Evolutionary conservation across 2,113 vertebrate genomes (phyloP).

Genomic region (Acanthisitta chloris): DNA sequence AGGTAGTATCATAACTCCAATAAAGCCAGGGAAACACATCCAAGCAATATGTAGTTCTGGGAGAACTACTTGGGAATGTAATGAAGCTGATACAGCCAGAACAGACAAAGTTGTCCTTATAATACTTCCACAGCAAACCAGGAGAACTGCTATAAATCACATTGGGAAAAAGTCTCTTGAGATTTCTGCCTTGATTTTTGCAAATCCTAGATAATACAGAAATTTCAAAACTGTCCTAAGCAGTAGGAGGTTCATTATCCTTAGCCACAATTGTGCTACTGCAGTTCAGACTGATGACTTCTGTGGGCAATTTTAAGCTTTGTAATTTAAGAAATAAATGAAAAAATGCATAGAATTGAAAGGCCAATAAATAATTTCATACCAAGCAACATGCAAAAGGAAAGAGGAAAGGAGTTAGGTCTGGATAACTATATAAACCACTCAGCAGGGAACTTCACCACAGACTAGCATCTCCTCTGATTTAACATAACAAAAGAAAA

Average conservation of each 20-base stretch:
- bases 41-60: neutral
- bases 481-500: neutral
- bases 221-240: neutral
- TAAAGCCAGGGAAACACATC: neutral
- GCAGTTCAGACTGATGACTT: neutral
- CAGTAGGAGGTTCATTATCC: neutral
- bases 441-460: neutral
- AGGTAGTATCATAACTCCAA: neutral
- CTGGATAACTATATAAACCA: neutral
- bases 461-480: neutral
- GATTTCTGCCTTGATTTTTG: neutral
- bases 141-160: neutral
- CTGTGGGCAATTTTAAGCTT: neutral
- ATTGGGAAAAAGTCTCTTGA: neutral
- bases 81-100: neutral
- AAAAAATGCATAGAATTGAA: neutral
- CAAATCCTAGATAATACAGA: neutral
- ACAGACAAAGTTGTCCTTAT: neutral
- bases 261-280: neutral
- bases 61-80: neutral
- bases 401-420: neutral
- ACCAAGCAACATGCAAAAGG: neutral
- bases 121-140: neutral
- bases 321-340: neutral
- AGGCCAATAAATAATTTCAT: neutral